Conservation (phyloP, 2,113 vertebrate species). For the Pterocles gutturalis region DNA sequence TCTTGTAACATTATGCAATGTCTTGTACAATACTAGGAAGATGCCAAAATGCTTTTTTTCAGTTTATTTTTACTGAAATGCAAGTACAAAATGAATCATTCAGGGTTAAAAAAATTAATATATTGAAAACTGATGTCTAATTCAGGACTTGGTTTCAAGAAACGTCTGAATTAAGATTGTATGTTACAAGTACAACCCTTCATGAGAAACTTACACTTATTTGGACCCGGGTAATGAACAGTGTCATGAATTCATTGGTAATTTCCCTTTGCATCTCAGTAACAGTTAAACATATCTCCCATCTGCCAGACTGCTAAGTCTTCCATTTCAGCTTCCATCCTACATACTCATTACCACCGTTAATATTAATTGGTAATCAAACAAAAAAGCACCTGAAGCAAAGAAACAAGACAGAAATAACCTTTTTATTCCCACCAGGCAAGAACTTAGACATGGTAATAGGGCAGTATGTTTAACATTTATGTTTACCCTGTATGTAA, state of each 20-base stretch:
- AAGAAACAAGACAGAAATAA: not conserved
- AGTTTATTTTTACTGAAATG: not conserved
- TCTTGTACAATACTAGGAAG: not conserved
- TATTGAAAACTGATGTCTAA: not conserved
- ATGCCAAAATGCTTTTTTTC: not conserved
- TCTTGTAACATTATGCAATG: not conserved
- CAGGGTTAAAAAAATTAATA: fast-evolving
- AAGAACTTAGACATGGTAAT: not conserved
- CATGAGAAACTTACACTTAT: not conserved
- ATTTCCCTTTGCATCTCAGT: not conserved
- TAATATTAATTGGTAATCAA: slow-evolving; percentile 8
- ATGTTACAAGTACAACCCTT: not conserved
- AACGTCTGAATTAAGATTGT: not conserved
- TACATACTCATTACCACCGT: not conserved
- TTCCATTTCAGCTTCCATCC: not conserved
- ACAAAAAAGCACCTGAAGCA: slow-evolving; percentile 13
- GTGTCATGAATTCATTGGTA: not conserved
- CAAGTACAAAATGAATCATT: not conserved
- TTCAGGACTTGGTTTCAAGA: not conserved
- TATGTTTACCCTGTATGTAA: not conserved
- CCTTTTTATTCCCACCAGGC: not conserved
- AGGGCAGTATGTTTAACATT: not conserved
- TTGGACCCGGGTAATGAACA: not conserved
- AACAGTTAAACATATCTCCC: not conserved
- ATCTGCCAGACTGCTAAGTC: not conserved